phyloP scores from a whole-genome alignment of 2,888 invertebrate genomes.

The Latrodectus hesperus region DNA sequence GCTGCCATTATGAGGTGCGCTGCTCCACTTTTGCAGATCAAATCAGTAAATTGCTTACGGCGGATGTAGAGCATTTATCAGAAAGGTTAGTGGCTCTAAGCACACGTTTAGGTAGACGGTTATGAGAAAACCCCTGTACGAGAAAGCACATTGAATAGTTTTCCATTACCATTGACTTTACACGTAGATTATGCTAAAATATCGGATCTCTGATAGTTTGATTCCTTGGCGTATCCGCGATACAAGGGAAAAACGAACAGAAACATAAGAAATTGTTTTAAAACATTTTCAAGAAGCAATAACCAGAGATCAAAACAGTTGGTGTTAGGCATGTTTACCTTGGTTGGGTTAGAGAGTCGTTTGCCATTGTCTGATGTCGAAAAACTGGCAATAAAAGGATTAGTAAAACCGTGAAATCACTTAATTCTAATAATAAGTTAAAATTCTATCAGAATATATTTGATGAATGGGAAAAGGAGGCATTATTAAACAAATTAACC shows the following conservation, averaged over 20 bases:
- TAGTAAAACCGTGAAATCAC: neutral
- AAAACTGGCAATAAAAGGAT: neutral
- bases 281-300: neutral
- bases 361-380: no score
- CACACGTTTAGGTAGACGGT: no score
- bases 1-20: no score
- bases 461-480: constrained; percentile 9
- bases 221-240: neutral
- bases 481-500: neutral
- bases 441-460: no score
- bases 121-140: no score
- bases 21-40: no score
- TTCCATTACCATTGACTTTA: neutral
- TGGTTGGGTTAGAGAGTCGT: no score
- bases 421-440: neutral
- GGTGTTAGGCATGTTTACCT: no score
- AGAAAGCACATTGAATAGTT: no score
- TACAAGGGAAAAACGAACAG: neutral
- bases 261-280: neutral
- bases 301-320: neutral
- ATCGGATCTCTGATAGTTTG: constrained; percentile 3
- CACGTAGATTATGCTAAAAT: constrained; percentile 2
- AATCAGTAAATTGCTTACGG: no score
- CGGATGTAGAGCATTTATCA: no score
- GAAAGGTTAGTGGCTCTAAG: no score